Conservation (phyloP, 2,888 invertebrate species). For the Scaptomyza flava region DNA sequence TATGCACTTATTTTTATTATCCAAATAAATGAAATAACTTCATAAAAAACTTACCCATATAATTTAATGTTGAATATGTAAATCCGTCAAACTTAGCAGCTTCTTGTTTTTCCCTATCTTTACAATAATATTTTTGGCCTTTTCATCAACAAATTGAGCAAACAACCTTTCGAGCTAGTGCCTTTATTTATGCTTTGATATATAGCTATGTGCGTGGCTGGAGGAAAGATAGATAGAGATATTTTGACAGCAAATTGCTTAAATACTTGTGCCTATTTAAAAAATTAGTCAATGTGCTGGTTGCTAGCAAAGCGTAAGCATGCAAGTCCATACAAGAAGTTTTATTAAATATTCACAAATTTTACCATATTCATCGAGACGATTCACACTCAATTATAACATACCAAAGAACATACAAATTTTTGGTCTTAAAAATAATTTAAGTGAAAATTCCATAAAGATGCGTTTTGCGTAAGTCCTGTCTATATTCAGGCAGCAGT, state of each 20-base stretch:
- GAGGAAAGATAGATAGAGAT: constrained; percentile 6
- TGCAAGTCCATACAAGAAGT: constrained; percentile 29
- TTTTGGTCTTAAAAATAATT: constrained; percentile 70
- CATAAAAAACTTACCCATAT: not conserved
- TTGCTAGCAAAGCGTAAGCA: constrained; percentile 5
- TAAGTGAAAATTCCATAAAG: constrained; percentile 67
- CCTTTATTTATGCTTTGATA: constrained; percentile 7
- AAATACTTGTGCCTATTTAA: constrained; percentile 62
- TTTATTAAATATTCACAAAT: constrained; percentile 79
- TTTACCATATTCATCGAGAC: constrained; percentile 75
- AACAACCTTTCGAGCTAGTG: not conserved
- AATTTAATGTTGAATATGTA: not conserved
- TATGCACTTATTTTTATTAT: too few species aligned
- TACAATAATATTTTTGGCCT: constrained; percentile 12
- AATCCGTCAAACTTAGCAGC: not conserved
- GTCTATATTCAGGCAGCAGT: constrained; percentile 11
- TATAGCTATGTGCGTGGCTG: constrained; percentile 11
- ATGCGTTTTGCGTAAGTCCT: constrained; percentile 52
- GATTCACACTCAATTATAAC: constrained; percentile 82
- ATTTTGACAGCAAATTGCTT: constrained; percentile 63
- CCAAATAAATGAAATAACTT: too few species aligned
- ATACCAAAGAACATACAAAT: constrained; percentile 76
- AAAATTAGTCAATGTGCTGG: constrained; percentile 68
- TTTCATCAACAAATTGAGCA: constrained; percentile 6
- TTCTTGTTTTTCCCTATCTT: not conserved